Evolutionary conservation across 2,888 invertebrate genomes (phyloP), one percentile per base, ranked within the genome.

Genomic region (Eretmocerus hayati): DNA sequence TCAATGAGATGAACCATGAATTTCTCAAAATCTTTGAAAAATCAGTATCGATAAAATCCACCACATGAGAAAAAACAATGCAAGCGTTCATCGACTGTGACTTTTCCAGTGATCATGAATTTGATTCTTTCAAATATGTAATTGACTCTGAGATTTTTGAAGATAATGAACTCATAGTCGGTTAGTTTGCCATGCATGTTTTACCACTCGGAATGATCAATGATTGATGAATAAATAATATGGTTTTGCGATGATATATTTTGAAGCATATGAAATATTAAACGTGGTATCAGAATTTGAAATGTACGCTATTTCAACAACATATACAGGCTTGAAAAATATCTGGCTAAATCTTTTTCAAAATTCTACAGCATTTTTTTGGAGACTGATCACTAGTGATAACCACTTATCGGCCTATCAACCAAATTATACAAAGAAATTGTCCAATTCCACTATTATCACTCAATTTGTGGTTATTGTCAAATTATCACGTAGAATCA

Each of bases 301-400:
- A 51, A 16, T 46, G 40, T 50, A 54, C 43, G 49, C 49, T 44
- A 47, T 37, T 48, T 42, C 57, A 63, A 61, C 63, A 63, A 68
- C 67, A 69, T 66, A 69, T 70, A 71, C 70, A 70, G 68, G 69
- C 68, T 69, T 69, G 59, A n/a, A 46, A 26, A n/a, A n/a, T n/a
- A n/a, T n/a, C n/a, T n/a, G n/a, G n/a, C n/a, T n/a, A n/a, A n/a
- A n/a, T n/a, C n/a, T n/a, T n/a, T n/a, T n/a, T n/a, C n/a, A n/a
- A n/a, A n/a, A n/a, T n/a, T n/a, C n/a, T n/a, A n/a, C n/a, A n/a
- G n/a, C n/a, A n/a, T n/a, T n/a, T n/a, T n/a, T n/a, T n/a, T n/a
- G n/a, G n/a, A n/a, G n/a, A n/a, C n/a, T n/a, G n/a, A n/a, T n/a
- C n/a, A n/a, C n/a, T n/a, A n/a, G n/a, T n/a, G n/a, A n/a, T n/a